phyloP scores from a whole-genome alignment of 2,888 invertebrate species.

The Diloba caeruleocephala region DNA sequence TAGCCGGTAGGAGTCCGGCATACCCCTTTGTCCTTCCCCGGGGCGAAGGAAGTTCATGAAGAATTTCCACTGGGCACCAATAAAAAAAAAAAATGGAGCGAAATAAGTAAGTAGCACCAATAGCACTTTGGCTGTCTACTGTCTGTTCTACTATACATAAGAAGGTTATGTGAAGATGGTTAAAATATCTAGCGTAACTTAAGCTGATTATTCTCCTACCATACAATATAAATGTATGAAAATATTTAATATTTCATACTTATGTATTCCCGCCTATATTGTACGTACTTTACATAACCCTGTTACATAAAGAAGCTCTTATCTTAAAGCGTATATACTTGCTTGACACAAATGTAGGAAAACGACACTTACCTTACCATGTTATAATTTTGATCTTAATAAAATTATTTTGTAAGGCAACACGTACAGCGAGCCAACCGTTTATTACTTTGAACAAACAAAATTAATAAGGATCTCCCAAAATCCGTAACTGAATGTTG shows the following conservation, averaged over 20 bases:
- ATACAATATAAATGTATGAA: slow-evolving; percentile 32
- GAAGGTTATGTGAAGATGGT: too few species aligned
- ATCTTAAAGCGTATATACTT: slow-evolving; percentile 18
- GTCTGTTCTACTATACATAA: too few species aligned
- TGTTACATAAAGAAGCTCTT: slow-evolving; percentile 35
- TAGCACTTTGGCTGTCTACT: too few species aligned
- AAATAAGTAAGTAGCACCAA: too few species aligned
- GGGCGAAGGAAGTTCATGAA: too few species aligned
- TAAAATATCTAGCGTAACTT: too few species aligned
- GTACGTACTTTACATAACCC: slow-evolving; percentile 41
- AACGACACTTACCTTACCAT: slow-evolving; percentile 27
- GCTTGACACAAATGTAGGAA: slow-evolving; percentile 36
- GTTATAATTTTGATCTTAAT: slow-evolving; percentile 44
- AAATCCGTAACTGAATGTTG: slow-evolving; percentile 71
- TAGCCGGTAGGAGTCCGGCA: too few species aligned
- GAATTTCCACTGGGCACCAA: too few species aligned
- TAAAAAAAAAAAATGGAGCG: too few species aligned
- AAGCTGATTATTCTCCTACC: slow-evolving; percentile 17
- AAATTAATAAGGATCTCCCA: slow-evolving; percentile 64
- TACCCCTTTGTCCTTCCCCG: too few species aligned
- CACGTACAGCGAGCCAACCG: slow-evolving; percentile 43
- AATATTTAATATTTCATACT: slow-evolving; percentile 37
- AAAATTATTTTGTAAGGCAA: slow-evolving; percentile 45
- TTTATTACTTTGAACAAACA: slow-evolving; percentile 58
- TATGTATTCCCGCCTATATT: slow-evolving; percentile 5